phyloP scores from a whole-genome alignment of 2,888 invertebrate species.

The Cotesia congregata region DNA sequence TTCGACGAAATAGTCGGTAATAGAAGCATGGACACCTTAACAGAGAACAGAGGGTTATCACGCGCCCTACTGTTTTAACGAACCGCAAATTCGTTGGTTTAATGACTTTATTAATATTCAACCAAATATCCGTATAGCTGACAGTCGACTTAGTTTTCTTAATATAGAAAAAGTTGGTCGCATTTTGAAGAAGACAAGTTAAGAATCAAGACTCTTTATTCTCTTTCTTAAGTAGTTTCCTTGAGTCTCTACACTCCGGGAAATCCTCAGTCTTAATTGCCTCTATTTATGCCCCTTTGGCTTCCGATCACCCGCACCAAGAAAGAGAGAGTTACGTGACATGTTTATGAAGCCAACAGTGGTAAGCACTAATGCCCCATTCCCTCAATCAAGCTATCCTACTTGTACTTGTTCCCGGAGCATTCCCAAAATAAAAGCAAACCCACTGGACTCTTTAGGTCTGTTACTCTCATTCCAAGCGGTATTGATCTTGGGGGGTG shows the following conservation, averaged over 20 bases:
- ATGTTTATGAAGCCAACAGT: slow-evolving; percentile 65
- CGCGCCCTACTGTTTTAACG: slow-evolving; percentile 65
- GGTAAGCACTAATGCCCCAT: slow-evolving; percentile 61
- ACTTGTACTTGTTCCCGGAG: slow-evolving; percentile 46
- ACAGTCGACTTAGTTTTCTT: neutral
- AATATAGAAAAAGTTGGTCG: slow-evolving; percentile 18
- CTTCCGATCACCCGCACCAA: slow-evolving; percentile 54
- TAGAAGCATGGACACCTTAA: slow-evolving; percentile 58
- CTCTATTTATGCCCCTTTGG: slow-evolving; percentile 69
- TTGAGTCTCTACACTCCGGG: slow-evolving; percentile 36
- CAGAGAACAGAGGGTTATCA: slow-evolving; percentile 52
- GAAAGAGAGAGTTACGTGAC: slow-evolving; percentile 62
- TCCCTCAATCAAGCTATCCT: slow-evolving; percentile 66
- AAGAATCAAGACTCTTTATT: slow-evolving; percentile 19
- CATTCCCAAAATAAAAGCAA: slow-evolving; percentile 19
- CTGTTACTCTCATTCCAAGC: slow-evolving; percentile 52
- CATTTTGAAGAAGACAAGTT: slow-evolving; percentile 27
- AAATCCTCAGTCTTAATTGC: slow-evolving; percentile 63
- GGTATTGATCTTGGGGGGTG: slow-evolving; percentile 68
- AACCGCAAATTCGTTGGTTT: slow-evolving; percentile 70
- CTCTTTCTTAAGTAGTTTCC: slow-evolving; percentile 31
- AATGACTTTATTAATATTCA: slow-evolving; percentile 70
- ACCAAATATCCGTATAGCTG: slow-evolving; percentile 63
- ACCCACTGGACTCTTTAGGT: slow-evolving; percentile 24
- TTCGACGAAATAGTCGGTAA: slow-evolving; percentile 50